Evolutionary conservation across 2,113 vertebrate species (phyloP), one percentile per base, ranked within the genome.

Genomic region (Polyodon spathula): DNA sequence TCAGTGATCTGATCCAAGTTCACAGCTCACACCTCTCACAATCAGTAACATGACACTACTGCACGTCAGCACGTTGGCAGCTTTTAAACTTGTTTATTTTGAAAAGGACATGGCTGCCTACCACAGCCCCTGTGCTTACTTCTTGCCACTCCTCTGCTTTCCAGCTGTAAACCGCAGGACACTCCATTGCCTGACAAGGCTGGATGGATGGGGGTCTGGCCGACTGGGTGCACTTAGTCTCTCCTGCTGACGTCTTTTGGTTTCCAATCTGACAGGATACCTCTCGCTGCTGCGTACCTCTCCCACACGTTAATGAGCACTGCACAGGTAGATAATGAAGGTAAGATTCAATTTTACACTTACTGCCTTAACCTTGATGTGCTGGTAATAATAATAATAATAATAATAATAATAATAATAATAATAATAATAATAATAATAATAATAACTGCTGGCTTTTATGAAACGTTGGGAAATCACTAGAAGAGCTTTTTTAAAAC

Each of bases 251-350:
- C 10, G 71, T 69, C 51, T 74, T 85, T 5, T 76, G 77, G 44
- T 75, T 51, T 62, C 83, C 79, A 2, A 71, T 1, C 63, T 85
- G 85, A 73, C 95, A 98, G 66, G 69, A 81, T 63, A 96, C 88
- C 2, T 75, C 69, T 40, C 93, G 81, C 16, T 64, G 83, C 81
- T 88, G 90, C 53, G 89, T 11, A 0, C 93, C 93, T 57, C 69
- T 86, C 43, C 89, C 90, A 5, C 95, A 96, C 61, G 92, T 90
- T 44, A 78, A 87, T 0, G 93, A 97, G 69, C 93, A 95, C 95
- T 97, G 66, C 16, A 52, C 40, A 50, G 40, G 62, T 41, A 71
- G 55, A 80, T 57, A n/a, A n/a, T n/a, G n/a, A 50, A 67, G 54
- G 87, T 90, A 76, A 83, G 81, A 15, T 43, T 42, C 16, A 16